These are phyloP conservation scores for Oceanodroma tethys DNA, from an alignment of 2,113 vertebrate species.

Conservation along the genomic window DNA sequence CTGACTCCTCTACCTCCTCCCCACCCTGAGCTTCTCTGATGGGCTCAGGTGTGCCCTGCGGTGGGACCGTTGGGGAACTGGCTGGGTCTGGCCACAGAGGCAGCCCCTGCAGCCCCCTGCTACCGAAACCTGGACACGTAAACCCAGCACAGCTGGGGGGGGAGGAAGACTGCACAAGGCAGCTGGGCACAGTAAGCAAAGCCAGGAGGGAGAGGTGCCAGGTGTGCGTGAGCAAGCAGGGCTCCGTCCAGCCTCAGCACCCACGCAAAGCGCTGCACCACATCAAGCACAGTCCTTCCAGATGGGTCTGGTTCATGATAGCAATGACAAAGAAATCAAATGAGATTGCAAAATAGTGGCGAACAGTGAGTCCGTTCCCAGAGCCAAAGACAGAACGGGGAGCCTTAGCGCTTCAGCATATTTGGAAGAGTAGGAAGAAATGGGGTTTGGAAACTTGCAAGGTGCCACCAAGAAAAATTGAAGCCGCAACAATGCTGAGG, in stretches of 20 bases:
- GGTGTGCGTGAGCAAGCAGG: fast-evolving
- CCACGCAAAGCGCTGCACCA: fast-evolving
- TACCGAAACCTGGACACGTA: background rate
- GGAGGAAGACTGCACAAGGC: background rate
- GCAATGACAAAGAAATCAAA: background rate
- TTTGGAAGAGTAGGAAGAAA: background rate
- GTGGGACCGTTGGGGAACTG: fast-evolving
- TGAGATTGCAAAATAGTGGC: background rate
- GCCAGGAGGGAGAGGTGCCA: background rate
- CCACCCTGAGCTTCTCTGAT: background rate
- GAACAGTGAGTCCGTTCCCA: background rate
- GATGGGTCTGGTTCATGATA: background rate
- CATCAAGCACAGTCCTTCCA: background rate
- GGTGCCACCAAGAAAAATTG: background rate
- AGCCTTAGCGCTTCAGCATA: background rate
- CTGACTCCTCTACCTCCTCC: background rate
- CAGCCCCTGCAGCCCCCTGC: background rate
- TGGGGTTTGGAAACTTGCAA: background rate
- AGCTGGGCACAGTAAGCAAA: background rate
- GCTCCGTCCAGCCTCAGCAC: background rate
- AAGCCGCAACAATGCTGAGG: background rate
- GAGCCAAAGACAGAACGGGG: background rate
- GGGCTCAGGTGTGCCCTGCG: background rate
- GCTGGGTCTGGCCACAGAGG: background rate
- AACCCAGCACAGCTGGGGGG: background rate